Evolutionary conservation across 2,888 invertebrate species (phyloP).

Genomic region (Luffia ferchaultella): DNA sequence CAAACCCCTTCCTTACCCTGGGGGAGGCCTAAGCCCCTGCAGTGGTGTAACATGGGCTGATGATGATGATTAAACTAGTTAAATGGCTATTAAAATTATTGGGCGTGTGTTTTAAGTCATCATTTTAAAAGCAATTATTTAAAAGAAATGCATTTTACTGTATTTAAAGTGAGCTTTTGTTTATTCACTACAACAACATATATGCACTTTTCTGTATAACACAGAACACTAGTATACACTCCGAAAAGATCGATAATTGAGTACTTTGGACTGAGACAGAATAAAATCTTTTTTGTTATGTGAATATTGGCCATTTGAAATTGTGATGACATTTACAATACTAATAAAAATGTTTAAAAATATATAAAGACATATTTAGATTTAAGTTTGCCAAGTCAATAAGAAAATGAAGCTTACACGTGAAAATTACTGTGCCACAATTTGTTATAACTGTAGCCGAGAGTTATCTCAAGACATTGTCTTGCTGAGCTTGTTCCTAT

Average conservation of each 20-base stretch:
- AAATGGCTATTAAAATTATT: too few relatives aligned
- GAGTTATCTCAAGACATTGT: not conserved
- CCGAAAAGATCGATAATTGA: not conserved
- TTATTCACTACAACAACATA: too few relatives aligned
- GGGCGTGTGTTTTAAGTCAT: too few relatives aligned
- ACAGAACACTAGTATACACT: too few relatives aligned
- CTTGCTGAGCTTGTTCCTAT: not conserved
- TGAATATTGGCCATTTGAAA: not conserved
- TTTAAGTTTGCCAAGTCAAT: not conserved
- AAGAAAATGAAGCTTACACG: not conserved
- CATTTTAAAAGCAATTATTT: too few relatives aligned
- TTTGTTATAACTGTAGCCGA: not conserved
- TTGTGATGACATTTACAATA: not conserved
- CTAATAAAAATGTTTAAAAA: not conserved
- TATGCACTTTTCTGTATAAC: too few relatives aligned
- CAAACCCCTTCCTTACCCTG: too few relatives aligned
- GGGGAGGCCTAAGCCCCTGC: too few relatives aligned
- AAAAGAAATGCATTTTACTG: too few relatives aligned
- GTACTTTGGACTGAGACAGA: not conserved
- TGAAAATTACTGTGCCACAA: not conserved
- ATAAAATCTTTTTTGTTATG: not conserved
- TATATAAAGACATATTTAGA: not conserved
- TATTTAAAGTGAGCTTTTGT: too few relatives aligned
- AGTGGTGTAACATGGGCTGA: too few relatives aligned
- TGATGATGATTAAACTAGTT: too few relatives aligned